Conservation (phyloP, 2,113 vertebrate genomes). For the Amblyopsis rosae region DNA sequence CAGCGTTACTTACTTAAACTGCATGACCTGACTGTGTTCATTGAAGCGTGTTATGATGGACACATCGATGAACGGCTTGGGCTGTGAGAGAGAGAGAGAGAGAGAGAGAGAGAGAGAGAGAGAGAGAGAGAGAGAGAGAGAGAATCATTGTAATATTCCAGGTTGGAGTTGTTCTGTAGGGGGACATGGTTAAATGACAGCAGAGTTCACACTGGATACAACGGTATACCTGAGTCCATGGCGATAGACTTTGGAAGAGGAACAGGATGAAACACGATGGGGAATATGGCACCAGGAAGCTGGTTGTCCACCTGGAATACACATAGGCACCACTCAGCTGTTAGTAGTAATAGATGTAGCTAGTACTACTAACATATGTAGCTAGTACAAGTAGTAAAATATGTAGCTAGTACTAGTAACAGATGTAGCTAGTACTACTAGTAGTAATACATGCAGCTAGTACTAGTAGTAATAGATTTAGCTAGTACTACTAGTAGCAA, state of each 20-base stretch:
- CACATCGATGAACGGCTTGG: conserved; percentile 94
- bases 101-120: neutral
- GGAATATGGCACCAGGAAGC: conserved; percentile 90
- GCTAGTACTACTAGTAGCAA: neutral
- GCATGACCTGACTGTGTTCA: conserved; percentile 91
- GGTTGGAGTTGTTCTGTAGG: neutral
- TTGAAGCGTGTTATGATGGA: conserved; percentile 95
- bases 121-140: too few species aligned
- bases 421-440: neutral
- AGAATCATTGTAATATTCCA: too few species aligned
- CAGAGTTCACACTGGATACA: neutral
- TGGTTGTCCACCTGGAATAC: conserved; percentile 90
- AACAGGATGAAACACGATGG: conserved; percentile 95
- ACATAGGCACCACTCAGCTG: neutral
- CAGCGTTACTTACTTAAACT: conserved; percentile 91
- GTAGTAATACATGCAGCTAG: too few species aligned
- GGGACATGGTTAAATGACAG: neutral
- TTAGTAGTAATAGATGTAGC: too few species aligned
- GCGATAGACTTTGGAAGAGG: conserved; percentile 93
- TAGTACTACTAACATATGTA: neutral
- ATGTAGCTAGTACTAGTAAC: neutral
- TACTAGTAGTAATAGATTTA: neutral
- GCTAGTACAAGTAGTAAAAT: neutral
- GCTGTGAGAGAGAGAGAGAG: conserved; percentile 77
- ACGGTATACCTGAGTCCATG: conserved; percentile 87